phyloP scores from a whole-genome alignment of 2,888 invertebrate genomes.

The Eupithecia pulchellata region DNA sequence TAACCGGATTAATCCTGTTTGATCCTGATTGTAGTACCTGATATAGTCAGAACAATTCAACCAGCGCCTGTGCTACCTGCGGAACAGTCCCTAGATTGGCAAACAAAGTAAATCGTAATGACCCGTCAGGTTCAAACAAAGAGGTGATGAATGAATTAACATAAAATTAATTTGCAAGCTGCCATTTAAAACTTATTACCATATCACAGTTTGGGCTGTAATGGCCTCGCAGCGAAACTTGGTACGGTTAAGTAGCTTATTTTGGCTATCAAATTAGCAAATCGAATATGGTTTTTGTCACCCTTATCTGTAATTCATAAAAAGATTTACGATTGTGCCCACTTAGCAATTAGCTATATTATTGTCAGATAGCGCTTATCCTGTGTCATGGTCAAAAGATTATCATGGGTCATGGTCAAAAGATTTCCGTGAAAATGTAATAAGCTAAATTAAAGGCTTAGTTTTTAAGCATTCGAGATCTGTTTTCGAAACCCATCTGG shows the following conservation, averaged over 20 bases:
- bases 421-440: not conserved
- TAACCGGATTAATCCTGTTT: not conserved
- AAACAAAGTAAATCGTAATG: not conserved
- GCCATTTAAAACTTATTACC: not conserved
- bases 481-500: no score
- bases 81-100: not conserved
- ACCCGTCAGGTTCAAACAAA: not conserved
- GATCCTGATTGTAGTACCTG: no score
- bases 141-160: slow-evolving; percentile 5
- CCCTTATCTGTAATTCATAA: slow-evolving; percentile 2
- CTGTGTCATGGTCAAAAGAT: not conserved
- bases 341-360: not conserved
- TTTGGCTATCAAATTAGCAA: not conserved
- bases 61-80: no score
- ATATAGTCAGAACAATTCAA: no score
- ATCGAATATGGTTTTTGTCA: not conserved
- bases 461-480: no score
- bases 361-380: not conserved
- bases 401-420: not conserved
- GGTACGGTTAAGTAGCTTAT: not conserved
- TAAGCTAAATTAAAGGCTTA: not conserved
- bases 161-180: not conserved
- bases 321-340: not conserved
- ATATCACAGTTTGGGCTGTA: not conserved
- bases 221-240: not conserved